phyloP scores from a whole-genome alignment of 2,888 invertebrate genomes.

The Chironomus tentans region DNA sequence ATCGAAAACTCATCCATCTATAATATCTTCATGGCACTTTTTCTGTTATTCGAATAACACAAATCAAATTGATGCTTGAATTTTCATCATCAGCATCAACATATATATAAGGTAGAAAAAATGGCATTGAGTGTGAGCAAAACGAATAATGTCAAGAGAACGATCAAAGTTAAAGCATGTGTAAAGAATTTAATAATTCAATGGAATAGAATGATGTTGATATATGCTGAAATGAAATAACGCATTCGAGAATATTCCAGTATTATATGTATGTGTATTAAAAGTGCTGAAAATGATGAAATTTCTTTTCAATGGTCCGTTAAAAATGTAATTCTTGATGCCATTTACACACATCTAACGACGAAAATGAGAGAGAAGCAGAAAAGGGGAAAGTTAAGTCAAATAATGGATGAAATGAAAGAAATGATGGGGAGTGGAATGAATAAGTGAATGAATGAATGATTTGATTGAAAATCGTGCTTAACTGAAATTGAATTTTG shows the following conservation, averaged over 20 bases:
- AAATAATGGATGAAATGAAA: neutral
- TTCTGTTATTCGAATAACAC: neutral
- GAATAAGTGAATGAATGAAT: neutral
- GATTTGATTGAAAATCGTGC: constrained; percentile 4
- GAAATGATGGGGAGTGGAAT: neutral
- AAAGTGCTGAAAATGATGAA: neutral
- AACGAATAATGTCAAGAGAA: neutral
- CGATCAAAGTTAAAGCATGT: neutral
- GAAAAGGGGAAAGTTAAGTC: neutral
- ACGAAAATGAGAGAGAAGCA: neutral
- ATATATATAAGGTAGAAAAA: too few species aligned
- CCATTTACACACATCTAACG: neutral
- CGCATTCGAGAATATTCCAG: too few species aligned
- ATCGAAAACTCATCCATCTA: neutral
- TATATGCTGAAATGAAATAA: neutral
- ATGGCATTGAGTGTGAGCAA: too few species aligned
- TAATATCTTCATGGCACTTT: neutral
- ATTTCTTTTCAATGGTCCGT: constrained; percentile 2
- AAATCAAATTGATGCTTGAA: neutral
- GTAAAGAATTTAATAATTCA: neutral
- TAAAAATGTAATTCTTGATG: constrained; percentile 2
- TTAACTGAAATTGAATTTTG: neutral
- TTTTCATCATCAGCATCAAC: neutral
- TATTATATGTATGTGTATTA: too few species aligned
- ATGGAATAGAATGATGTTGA: neutral